Percentiles rank a stretch among this genome's conserved stretches.
These are phyloP conservation scores for Apodemia hepburni DNA, from an alignment of 2,888 invertebrate genomes.

Conservation along the genomic window DNA sequence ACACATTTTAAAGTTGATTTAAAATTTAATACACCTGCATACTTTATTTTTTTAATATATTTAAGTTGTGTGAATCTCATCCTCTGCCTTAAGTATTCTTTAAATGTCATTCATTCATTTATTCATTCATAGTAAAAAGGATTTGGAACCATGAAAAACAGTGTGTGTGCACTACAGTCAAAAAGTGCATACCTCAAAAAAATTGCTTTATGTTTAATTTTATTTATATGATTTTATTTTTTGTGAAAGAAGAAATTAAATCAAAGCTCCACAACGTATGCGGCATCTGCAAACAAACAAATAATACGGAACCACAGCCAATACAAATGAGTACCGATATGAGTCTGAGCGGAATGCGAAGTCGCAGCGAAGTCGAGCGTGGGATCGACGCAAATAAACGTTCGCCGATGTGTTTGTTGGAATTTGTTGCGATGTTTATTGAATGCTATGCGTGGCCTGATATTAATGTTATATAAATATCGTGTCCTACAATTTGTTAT, in stretches of 20 bases:
- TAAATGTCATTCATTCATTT: no score
- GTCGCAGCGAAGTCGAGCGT: slow-evolving; percentile 62
- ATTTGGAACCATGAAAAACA: no score
- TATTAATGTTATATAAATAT: slow-evolving; percentile 46
- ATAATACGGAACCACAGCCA: slow-evolving; percentile 71
- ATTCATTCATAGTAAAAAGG: no score
- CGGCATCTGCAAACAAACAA: slow-evolving; percentile 75
- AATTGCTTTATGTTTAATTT: no score
- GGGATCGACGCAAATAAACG: slow-evolving; percentile 70
- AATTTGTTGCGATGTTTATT: slow-evolving; percentile 75
- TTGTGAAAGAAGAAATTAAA: slow-evolving; percentile 38
- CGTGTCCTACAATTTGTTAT: background rate
- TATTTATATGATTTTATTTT: no score
- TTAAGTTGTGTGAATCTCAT: no score
- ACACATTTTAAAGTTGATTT: no score
- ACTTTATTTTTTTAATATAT: no score
- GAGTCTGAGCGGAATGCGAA: slow-evolving; percentile 58
- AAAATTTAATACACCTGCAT: no score
- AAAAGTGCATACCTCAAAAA: no score
- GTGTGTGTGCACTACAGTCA: no score
- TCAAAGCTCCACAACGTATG: slow-evolving; percentile 70
- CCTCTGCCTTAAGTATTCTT: no score
- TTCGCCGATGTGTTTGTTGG: slow-evolving; percentile 72
- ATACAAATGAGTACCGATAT: slow-evolving; percentile 75
- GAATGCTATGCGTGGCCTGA: slow-evolving; percentile 60